Percentiles rank a stretch among this genome's conserved stretches.
phyloP scores from a whole-genome alignment of 1,140 invertebrate genomes.

The Spodoptera litura region DNA sequence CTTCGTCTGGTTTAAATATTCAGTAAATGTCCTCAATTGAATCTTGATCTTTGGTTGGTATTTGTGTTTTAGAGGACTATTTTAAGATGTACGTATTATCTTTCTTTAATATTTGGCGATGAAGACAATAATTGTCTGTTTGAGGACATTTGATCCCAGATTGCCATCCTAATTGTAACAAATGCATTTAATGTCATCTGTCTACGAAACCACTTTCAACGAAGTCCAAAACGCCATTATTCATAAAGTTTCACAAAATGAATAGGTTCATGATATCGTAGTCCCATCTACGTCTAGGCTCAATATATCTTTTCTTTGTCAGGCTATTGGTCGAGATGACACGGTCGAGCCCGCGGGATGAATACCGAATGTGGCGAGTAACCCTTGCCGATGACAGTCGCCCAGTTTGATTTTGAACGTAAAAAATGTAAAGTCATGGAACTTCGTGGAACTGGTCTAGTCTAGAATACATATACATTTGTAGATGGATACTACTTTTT shows the following conservation, averaged over 20 bases:
- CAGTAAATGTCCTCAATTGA: not conserved
- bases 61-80: not conserved
- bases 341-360: slow-evolving; percentile 48
- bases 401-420: slow-evolving; percentile 27
- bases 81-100: too few relatives aligned
- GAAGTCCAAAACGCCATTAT: not conserved
- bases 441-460: not conserved
- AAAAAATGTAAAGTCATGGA: slow-evolving; percentile 23
- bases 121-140: too few relatives aligned
- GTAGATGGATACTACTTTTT: too few relatives aligned
- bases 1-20: not conserved
- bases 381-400: slow-evolving; percentile 33
- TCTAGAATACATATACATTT: not conserved
- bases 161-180: too few relatives aligned
- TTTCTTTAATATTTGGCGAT: too few relatives aligned
- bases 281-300: slow-evolving; percentile 31
- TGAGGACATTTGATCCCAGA: too few relatives aligned
- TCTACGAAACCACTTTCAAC: too few relatives aligned
- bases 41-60: not conserved
- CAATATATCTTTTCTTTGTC: slow-evolving; percentile 50
- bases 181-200: too few relatives aligned
- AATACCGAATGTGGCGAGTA: slow-evolving; percentile 54
- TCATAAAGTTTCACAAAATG: slow-evolving; percentile 1
- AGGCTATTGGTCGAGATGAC: slow-evolving; percentile 55
- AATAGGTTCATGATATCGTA: slow-evolving; percentile 14